Percentiles rank a stretch among this genome's conserved stretches.
These are phyloP conservation scores for Rafetus swinhoei DNA, from an alignment of 2,113 vertebrate species.

Conservation along the genomic window DNA sequence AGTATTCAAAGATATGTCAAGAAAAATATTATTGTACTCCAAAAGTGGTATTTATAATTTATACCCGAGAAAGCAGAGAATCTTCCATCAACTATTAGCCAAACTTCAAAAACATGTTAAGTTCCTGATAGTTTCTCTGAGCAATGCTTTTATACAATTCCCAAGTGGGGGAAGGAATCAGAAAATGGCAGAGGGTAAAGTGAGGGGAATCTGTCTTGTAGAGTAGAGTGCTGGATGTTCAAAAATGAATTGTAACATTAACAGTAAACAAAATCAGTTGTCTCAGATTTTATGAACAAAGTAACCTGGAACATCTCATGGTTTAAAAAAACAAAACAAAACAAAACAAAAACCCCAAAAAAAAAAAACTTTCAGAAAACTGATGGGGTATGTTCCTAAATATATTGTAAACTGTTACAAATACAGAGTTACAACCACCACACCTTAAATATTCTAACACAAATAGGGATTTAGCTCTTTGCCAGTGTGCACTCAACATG, in stretches of 20 bases:
- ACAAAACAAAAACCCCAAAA: too few relatives aligned
- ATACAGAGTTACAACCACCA: not conserved
- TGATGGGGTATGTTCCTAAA: constrained; percentile 10
- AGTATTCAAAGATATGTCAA: not conserved
- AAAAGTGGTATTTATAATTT: not conserved
- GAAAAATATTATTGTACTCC: not conserved
- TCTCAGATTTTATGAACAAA: not conserved
- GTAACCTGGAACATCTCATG: not conserved
- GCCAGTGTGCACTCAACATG: not conserved
- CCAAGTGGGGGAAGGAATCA: not conserved
- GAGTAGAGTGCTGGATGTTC: not conserved
- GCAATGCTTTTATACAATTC: not conserved
- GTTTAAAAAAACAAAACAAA: not conserved
- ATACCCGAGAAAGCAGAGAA: not conserved
- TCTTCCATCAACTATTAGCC: not conserved
- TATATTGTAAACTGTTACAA: not conserved
- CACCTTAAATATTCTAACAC: not conserved
- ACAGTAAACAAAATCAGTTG: not conserved
- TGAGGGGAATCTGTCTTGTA: not conserved
- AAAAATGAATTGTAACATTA: not conserved
- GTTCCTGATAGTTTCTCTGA: not conserved
- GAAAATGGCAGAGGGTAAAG: not conserved
- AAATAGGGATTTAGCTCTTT: not conserved
- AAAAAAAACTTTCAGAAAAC: not conserved
- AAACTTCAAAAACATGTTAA: accelerated